Conservation (phyloP, 2,113 vertebrate genomes). For the Oceanodroma tethys region DNA sequence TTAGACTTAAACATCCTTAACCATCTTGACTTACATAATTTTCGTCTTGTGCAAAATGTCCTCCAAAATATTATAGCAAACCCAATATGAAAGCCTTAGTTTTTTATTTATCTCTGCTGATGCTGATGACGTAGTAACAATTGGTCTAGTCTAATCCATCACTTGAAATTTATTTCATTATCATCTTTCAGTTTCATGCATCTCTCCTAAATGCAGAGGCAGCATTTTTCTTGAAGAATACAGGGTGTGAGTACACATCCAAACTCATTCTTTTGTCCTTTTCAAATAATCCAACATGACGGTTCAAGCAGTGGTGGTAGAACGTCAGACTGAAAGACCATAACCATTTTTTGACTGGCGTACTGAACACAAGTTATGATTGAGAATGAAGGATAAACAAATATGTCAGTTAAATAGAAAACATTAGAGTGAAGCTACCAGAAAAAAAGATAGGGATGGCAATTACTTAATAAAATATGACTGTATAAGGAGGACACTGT, state of each 20-base stretch:
- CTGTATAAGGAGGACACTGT: background rate
- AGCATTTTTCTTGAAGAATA: conserved; percentile 30
- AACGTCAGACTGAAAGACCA: background rate
- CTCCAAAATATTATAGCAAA: background rate
- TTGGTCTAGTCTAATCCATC: background rate
- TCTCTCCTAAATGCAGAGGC: background rate
- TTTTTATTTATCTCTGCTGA: background rate
- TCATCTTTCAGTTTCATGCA: background rate
- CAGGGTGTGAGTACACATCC: background rate
- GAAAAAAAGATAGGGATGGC: background rate
- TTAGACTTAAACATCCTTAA: background rate
- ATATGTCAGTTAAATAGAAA: background rate
- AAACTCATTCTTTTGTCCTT: background rate
- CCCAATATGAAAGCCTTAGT: background rate
- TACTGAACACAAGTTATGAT: background rate
- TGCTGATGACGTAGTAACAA: background rate
- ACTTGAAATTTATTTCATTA: background rate
- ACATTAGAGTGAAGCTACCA: background rate
- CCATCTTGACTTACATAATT: background rate
- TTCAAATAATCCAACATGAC: background rate
- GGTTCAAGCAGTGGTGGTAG: background rate
- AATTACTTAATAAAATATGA: background rate
- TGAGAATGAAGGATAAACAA: background rate
- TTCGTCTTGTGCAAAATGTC: background rate
- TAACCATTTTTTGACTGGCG: background rate